phyloP scores from a whole-genome alignment of 1,140 invertebrate genomes.

The Phortica variegata region DNA sequence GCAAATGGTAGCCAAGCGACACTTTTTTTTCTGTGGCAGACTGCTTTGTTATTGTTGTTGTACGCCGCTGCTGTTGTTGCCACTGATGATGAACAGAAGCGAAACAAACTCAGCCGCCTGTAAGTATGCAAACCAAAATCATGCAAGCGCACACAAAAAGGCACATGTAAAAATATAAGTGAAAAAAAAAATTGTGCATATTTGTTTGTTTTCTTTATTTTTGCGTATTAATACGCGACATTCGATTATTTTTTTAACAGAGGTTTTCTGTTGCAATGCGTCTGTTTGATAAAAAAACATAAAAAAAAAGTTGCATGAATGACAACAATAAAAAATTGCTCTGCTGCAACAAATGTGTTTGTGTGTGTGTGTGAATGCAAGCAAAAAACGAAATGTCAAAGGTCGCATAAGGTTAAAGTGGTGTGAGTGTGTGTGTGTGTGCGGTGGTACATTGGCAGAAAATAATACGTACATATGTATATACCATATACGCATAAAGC shows the following conservation, averaged over 20 bases:
- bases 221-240: constrained; percentile 38
- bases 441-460: too few relatives aligned
- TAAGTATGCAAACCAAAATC: constrained; percentile 10
- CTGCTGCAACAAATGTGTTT: constrained; percentile 44
- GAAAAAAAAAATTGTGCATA: constrained; percentile 21
- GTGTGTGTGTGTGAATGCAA: constrained; percentile 12
- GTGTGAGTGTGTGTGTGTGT: too few relatives aligned
- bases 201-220: not conserved
- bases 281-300: constrained; percentile 31
- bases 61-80: constrained; percentile 35
- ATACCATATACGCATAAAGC: constrained; percentile 45
- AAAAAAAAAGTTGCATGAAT: too few relatives aligned
- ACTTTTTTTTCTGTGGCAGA: too few relatives aligned
- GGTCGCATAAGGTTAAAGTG: too few relatives aligned
- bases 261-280: not conserved
- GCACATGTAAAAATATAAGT: constrained; percentile 9
- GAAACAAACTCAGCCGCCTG: not conserved
- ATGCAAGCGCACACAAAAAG: not conserved
- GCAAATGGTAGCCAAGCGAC: too few relatives aligned
- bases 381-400: constrained; percentile 16
- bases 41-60: constrained; percentile 3
- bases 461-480: not conserved
- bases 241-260: constrained; percentile 21
- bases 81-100: not conserved
- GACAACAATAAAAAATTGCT: too few relatives aligned